phyloP scores from a whole-genome alignment of 2,113 vertebrate species.

The Mastomys natalensis region DNA sequence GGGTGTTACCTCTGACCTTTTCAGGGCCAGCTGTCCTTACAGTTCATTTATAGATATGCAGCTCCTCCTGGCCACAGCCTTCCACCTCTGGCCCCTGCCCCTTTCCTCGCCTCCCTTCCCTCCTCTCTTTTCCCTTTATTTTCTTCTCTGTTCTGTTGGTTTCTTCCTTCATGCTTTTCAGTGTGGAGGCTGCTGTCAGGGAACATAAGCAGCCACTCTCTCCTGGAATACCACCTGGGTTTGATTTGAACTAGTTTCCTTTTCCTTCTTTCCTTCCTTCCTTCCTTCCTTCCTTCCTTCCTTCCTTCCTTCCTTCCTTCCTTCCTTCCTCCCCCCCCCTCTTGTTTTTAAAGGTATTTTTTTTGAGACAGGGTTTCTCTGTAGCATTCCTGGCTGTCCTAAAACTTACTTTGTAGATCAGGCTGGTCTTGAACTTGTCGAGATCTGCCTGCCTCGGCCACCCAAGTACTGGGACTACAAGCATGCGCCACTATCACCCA shows the following conservation, averaged over 20 bases:
- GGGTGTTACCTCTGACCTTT: background rate
- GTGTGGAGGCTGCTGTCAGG: background rate
- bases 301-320: background rate
- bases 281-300: too few species aligned
- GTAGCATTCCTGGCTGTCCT: background rate
- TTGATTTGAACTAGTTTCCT: background rate
- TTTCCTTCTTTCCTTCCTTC: too few species aligned
- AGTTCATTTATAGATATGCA: too few species aligned
- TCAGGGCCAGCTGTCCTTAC: background rate
- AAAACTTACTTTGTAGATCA: background rate
- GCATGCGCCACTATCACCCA: background rate
- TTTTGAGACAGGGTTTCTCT: background rate
- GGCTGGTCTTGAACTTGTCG: background rate
- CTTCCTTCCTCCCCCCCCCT: too few species aligned
- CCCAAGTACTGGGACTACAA: background rate
- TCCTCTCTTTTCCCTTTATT: background rate
- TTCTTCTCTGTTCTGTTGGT: background rate
- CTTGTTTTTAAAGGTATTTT: background rate
- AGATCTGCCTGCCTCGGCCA: background rate
- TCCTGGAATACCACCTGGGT: background rate
- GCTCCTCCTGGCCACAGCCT: background rate
- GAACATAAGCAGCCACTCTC: background rate
- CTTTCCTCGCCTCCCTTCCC: accelerated
- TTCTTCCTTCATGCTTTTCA: background rate
- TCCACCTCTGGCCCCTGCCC: too few species aligned